Evolutionary conservation across 1,140 invertebrate species (phyloP).

Genomic region (Ptiloglossa arizonensis): DNA sequence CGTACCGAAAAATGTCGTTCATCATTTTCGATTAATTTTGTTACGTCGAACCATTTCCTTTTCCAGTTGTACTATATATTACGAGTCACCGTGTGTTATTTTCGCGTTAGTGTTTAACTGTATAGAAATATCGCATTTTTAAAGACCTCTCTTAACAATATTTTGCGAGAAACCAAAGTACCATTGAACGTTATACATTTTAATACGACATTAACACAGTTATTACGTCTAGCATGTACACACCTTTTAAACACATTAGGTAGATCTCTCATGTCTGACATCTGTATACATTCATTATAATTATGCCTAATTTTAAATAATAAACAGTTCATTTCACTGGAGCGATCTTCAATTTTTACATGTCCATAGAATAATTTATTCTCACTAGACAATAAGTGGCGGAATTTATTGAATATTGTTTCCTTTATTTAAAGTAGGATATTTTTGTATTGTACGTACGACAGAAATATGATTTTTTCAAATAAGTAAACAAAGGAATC

Average conservation of each 20-base stretch:
- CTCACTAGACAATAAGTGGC: neutral
- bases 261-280: slow-evolving; percentile 67
- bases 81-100: neutral
- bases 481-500: neutral
- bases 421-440: neutral
- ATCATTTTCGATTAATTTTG: neutral
- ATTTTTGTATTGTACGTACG: neutral
- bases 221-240: slow-evolving; percentile 58
- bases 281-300: slow-evolving; percentile 51
- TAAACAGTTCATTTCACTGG: slow-evolving; percentile 38
- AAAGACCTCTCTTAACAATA: slow-evolving; percentile 1
- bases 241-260: slow-evolving; percentile 65
- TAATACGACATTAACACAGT: slow-evolving; percentile 39
- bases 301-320: slow-evolving; percentile 30
- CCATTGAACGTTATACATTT: slow-evolving; percentile 39
- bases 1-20: neutral
- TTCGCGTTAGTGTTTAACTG: neutral
- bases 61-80: neutral
- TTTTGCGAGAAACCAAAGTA: slow-evolving; percentile 40
- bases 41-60: no score
- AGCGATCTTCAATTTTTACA: neutral
- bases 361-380: neutral
- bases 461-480: neutral
- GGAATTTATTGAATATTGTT: neutral
- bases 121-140: slow-evolving; percentile 1